Conservation (phyloP, 2,888 invertebrate genomes). For the Phytoseiulus persimilis region DNA sequence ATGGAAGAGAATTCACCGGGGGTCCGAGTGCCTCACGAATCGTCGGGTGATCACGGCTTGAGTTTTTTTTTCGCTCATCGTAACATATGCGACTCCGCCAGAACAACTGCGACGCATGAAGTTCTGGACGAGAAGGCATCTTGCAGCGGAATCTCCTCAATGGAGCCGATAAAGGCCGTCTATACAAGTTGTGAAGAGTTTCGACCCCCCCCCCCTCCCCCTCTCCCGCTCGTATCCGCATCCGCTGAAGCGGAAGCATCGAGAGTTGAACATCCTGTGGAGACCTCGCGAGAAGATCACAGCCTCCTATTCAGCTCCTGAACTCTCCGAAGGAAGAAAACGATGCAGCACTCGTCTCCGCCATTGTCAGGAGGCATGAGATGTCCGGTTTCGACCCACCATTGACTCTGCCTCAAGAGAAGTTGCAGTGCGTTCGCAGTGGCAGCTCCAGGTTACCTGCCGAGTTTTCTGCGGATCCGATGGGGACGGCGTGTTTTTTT, state of each 20-base stretch:
- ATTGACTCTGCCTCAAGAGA: neutral
- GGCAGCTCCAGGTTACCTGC: neutral
- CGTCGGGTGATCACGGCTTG: too few species aligned
- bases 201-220: too few species aligned
- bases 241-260: neutral
- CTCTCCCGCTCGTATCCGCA: neutral
- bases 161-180: neutral
- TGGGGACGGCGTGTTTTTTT: neutral
- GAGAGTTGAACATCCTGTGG: neutral
- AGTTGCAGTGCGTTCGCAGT: neutral
- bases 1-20: too few species aligned
- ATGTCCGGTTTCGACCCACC: neutral
- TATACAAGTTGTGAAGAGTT: neutral
- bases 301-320: neutral
- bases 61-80: too few species aligned
- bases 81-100: too few species aligned
- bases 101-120: too few species aligned
- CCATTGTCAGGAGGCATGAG: neutral
- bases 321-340: neutral
- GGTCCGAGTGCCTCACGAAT: too few species aligned
- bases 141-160: neutral
- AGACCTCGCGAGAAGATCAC: neutral
- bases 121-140: too few species aligned
- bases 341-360: neutral
- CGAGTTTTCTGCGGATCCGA: neutral